Conservation (phyloP, 2,797 vertebrate species). For the Erithacus rubecula region DNA sequence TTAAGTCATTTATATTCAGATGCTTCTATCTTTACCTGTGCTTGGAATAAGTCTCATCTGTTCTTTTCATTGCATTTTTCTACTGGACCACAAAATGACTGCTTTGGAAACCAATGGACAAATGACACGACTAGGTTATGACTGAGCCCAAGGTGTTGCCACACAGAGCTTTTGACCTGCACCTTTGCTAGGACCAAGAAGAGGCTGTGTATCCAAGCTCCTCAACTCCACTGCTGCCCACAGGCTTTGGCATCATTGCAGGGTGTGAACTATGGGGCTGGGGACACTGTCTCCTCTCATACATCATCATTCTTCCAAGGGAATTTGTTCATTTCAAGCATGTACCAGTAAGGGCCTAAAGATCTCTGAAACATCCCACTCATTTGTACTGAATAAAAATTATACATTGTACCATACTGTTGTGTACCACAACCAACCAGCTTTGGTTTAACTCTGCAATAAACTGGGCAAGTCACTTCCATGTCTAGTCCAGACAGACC, state of each 20-base stretch:
- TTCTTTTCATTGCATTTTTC: neutral
- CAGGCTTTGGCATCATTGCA: neutral
- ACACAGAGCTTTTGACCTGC: neutral
- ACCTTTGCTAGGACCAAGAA: neutral
- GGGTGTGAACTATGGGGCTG: rapidly evolving
- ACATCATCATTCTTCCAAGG: neutral
- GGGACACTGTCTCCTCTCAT: neutral
- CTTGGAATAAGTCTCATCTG: neutral
- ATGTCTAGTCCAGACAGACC: neutral
- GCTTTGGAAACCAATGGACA: neutral
- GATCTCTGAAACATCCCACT: neutral
- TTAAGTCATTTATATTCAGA: neutral
- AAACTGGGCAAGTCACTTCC: neutral
- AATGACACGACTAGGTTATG: neutral
- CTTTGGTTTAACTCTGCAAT: neutral
- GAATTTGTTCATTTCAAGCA: neutral
- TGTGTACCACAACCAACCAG: neutral
- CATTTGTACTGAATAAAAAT: neutral
- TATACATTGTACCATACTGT: neutral
- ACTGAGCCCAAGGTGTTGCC: neutral
- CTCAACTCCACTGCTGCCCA: neutral
- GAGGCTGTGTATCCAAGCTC: rapidly evolving
- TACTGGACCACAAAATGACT: neutral
- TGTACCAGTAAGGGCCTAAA: neutral
- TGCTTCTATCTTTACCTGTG: neutral